These are phyloP conservation scores for Poecilobothrus nobilitatus DNA, from an alignment of 2,888 invertebrate species.

Conservation along the genomic window DNA sequence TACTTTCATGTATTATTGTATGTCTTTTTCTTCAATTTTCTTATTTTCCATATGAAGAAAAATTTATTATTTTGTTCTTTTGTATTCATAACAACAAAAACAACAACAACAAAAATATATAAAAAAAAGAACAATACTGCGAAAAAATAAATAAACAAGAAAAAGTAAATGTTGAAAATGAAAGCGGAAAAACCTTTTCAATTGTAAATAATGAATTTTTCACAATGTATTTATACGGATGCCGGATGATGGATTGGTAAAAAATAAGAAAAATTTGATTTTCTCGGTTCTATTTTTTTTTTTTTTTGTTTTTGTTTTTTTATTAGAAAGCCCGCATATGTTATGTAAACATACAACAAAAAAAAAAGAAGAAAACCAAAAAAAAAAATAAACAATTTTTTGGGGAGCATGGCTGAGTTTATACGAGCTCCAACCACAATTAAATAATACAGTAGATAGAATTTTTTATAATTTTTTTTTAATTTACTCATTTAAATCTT, in stretches of 20 bases:
- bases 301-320: background rate
- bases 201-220: constrained; percentile 6
- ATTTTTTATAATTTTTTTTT: no score
- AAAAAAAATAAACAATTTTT: no score
- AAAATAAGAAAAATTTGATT: background rate
- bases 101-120: background rate
- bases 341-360: background rate
- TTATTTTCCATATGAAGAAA: background rate
- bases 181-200: background rate
- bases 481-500: no score
- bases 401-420: no score
- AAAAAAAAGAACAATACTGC: background rate
- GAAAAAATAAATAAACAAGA: no score
- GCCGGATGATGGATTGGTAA: background rate
- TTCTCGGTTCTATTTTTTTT: background rate
- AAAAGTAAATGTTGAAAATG: background rate
- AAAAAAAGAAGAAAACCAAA: no score
- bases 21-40: no score
- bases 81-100: background rate
- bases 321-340: background rate
- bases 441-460: no score
- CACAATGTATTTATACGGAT: constrained; percentile 6
- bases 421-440: no score
- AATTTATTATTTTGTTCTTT: background rate
- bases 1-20: no score